phyloP scores from a whole-genome alignment of 2,113 vertebrate species.

The Myotis brandtii region DNA sequence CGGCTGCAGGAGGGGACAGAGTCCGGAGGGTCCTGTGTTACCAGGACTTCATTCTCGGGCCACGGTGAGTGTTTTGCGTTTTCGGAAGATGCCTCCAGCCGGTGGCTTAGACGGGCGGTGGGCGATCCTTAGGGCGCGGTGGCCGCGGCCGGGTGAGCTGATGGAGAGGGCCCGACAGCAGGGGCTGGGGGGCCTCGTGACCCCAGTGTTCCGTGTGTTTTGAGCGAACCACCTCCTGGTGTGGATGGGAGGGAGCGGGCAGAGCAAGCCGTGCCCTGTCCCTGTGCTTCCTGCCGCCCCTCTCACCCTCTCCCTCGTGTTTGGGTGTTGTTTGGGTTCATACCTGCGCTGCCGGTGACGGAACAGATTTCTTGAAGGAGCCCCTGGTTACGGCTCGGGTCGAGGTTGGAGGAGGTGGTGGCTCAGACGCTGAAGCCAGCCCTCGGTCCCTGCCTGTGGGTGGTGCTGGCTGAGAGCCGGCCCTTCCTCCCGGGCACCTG shows the following conservation, averaged over 20 bases:
- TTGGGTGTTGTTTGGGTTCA: not conserved
- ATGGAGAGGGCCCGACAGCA: not conserved
- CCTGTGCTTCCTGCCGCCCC: not conserved
- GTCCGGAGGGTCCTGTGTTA: not conserved
- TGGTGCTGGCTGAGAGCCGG: too few species aligned
- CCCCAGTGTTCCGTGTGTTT: not conserved
- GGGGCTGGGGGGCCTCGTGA: not conserved
- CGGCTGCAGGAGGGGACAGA: too few species aligned
- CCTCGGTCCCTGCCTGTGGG: not conserved
- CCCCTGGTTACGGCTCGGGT: not conserved
- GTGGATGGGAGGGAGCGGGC: too few species aligned
- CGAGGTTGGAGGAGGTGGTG: not conserved
- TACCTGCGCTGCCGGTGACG: not conserved
- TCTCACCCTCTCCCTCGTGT: not conserved
- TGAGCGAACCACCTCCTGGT: not conserved
- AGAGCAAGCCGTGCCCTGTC: too few species aligned
- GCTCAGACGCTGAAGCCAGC: not conserved
- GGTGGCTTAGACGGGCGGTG: not conserved
- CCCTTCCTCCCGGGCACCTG: too few species aligned
- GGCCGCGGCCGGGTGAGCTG: accelerated
- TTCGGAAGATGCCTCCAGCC: not conserved
- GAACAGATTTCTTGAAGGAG: not conserved
- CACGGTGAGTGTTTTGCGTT: not conserved
- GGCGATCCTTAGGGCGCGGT: not conserved
- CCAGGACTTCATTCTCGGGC: not conserved